phyloP scores from a whole-genome alignment of 2,888 invertebrate species.

The Caenorhabditis sp. region DNA sequence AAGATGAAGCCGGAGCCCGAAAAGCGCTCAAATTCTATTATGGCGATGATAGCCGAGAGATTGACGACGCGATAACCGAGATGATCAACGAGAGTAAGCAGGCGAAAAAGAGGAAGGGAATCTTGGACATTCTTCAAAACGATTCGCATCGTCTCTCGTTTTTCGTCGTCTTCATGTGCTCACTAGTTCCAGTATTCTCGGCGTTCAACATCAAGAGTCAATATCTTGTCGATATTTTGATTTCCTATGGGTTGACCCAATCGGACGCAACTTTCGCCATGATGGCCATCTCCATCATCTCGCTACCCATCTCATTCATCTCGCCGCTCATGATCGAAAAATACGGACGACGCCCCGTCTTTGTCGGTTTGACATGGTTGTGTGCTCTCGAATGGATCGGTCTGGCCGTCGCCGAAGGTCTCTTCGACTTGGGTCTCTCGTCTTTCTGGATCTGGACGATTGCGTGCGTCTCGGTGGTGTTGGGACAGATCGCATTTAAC shows the following conservation, averaged over 20 bases:
- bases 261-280: slow-evolving; percentile 54
- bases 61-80: slow-evolving; percentile 17
- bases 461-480: slow-evolving; percentile 37
- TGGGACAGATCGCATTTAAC: slow-evolving; percentile 59
- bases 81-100: slow-evolving; percentile 38
- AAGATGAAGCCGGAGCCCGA: slow-evolving; percentile 44
- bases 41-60: slow-evolving; percentile 48
- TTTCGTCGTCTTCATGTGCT: slow-evolving; percentile 54
- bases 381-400: slow-evolving; percentile 60
- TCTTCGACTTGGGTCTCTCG: slow-evolving; percentile 42
- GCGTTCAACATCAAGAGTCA: slow-evolving; percentile 64
- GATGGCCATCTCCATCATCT: slow-evolving; percentile 48
- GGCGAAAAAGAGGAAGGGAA: slow-evolving; percentile 15
- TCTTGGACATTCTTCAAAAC: slow-evolving; percentile 36
- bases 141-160: slow-evolving; percentile 37
- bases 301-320: slow-evolving; percentile 56
- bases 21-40: slow-evolving; percentile 59
- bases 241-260: slow-evolving; percentile 57
- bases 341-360: slow-evolving; percentile 59
- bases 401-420: slow-evolving; percentile 47
- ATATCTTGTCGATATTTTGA: slow-evolving; percentile 57
- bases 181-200: slow-evolving; percentile 62
- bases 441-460: slow-evolving; percentile 22
- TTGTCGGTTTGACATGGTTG: slow-evolving; percentile 51
- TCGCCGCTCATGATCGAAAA: slow-evolving; percentile 59